These are phyloP conservation scores for Lordiphosa fenestrarum DNA, from an alignment of 2,888 invertebrate genomes.

Conservation along the genomic window DNA sequence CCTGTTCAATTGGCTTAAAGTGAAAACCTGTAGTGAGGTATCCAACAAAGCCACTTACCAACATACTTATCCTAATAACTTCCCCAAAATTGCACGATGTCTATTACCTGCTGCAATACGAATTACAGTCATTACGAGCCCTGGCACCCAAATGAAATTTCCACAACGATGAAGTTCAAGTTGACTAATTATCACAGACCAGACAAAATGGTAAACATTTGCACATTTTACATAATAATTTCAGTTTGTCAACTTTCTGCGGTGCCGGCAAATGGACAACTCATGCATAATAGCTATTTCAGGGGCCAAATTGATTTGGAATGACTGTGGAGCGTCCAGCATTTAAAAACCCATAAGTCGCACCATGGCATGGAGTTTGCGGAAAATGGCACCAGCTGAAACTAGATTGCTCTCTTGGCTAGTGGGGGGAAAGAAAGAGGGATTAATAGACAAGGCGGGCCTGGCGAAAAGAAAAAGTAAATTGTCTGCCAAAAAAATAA, in stretches of 20 bases:
- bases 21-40: not conserved
- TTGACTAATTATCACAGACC: constrained; percentile 28
- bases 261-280: constrained; percentile 3
- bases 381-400: constrained; percentile 31
- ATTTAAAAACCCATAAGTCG: constrained; percentile 16
- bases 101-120: constrained; percentile 20
- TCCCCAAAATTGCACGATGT: constrained; percentile 22
- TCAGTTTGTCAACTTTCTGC: constrained; percentile 59
- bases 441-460: constrained; percentile 18
- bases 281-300: constrained; percentile 31
- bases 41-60: constrained; percentile 4
- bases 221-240: constrained; percentile 46
- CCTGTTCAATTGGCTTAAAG: too few relatives aligned
- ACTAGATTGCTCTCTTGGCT: constrained; percentile 58
- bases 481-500: constrained; percentile 54
- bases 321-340: constrained; percentile 5
- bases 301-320: constrained; percentile 22
- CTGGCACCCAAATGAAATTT: constrained; percentile 2
- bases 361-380: constrained; percentile 3
- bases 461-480: constrained; percentile 64
- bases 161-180: constrained; percentile 17
- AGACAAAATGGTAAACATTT: constrained; percentile 35
- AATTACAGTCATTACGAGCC: constrained; percentile 30
- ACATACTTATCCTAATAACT: constrained; percentile 31
- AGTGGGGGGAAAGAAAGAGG: constrained; percentile 11